phyloP scores from a whole-genome alignment of 2,113 vertebrate species.

The Silurus asotus region DNA sequence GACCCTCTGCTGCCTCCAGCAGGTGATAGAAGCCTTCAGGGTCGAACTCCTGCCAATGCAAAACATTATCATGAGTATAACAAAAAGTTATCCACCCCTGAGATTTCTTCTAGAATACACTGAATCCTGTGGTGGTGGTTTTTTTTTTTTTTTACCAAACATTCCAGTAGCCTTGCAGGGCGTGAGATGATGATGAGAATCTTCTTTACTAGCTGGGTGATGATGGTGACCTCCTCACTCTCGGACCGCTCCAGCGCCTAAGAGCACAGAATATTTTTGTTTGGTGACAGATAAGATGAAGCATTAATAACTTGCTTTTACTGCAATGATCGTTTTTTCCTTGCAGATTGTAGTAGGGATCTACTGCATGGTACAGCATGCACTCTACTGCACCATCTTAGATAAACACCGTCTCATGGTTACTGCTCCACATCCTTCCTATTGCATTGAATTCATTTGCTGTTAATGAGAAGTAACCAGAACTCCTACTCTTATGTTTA shows the following conservation, averaged over 20 bases:
- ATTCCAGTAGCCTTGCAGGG: slow-evolving; percentile 91
- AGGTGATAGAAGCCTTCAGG: slow-evolving; percentile 96
- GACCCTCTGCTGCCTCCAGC: slow-evolving; percentile 93
- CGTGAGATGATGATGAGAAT: slow-evolving; percentile 93
- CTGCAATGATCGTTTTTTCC: too few relatives aligned
- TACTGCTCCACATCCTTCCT: too few relatives aligned
- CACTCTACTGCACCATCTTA: too few relatives aligned
- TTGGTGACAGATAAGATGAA: background rate
- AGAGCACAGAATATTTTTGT: background rate
- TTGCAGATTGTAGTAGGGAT: too few relatives aligned
- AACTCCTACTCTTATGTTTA: background rate
- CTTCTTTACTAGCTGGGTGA: slow-evolving; percentile 88
- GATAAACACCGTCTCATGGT: too few relatives aligned
- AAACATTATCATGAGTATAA: background rate
- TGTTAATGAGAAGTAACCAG: background rate
- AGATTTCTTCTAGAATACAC: too few relatives aligned
- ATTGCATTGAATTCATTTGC: too few relatives aligned
- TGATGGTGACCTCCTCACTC: slow-evolving; percentile 88
- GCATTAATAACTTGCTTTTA: too few relatives aligned
- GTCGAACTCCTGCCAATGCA: slow-evolving; percentile 84
- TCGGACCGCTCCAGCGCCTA: slow-evolving; percentile 93
- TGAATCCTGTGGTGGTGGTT: too few relatives aligned
- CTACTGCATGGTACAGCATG: too few relatives aligned
- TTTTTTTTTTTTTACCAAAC: slow-evolving; percentile 79
- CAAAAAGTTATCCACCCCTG: background rate